Evolutionary conservation across 2,797 vertebrate genomes (phyloP).

Genomic region (Epinephelus malabaricus): DNA sequence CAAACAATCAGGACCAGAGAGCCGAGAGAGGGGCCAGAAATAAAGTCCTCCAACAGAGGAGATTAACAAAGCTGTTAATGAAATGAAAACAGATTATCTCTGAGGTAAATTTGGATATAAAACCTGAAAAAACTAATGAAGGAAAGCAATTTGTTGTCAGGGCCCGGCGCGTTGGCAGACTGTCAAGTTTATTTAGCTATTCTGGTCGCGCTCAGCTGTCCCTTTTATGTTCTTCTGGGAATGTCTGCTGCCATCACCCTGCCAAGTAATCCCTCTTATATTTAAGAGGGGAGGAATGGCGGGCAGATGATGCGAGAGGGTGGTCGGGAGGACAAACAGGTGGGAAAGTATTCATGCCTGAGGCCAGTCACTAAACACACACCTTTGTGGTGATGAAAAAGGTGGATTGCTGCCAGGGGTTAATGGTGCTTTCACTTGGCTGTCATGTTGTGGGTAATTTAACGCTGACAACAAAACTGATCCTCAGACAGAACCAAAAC

Average conservation of each 20-base stretch:
- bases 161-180: constrained; percentile 39
- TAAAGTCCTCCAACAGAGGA: constrained; percentile 22
- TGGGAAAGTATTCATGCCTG: constrained; percentile 55
- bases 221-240: constrained; percentile 67
- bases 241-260: constrained; percentile 65
- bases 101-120: constrained; percentile 59
- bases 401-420: constrained; percentile 37
- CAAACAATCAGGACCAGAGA: constrained; percentile 33
- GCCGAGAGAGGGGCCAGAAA: constrained; percentile 24
- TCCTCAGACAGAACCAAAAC: not conserved
- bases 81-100: constrained; percentile 55
- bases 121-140: constrained; percentile 52
- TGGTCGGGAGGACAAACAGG: constrained; percentile 25
- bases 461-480: not conserved
- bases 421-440: constrained; percentile 39
- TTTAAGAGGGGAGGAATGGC: constrained; percentile 41
- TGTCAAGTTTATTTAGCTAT: constrained; percentile 82
- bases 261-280: constrained; percentile 68
- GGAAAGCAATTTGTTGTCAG: constrained; percentile 36
- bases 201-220: constrained; percentile 83
- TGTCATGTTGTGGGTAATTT: not conserved
- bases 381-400: constrained; percentile 65
- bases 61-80: constrained; percentile 36
- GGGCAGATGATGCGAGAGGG: not conserved
- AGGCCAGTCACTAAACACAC: constrained; percentile 57